Evolutionary conservation across 1,140 invertebrate genomes (phyloP).

Genomic region (Aphelinus certus): DNA sequence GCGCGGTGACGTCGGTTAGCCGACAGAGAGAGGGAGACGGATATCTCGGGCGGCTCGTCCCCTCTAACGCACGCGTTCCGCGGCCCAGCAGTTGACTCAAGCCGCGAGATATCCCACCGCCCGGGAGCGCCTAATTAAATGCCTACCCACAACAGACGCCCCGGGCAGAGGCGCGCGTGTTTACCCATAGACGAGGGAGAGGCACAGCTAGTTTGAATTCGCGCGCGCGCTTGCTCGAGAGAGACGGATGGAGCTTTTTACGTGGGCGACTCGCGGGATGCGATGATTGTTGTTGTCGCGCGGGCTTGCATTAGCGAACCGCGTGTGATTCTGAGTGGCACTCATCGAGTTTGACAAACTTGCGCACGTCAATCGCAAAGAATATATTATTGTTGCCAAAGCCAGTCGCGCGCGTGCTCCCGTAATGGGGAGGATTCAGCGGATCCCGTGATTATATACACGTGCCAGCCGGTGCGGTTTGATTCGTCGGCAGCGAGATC

Average conservation of each 20-base stretch:
- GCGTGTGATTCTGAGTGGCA: slow-evolving; percentile 30
- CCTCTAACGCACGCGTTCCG: slow-evolving; percentile 26
- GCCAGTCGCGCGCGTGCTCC: no score
- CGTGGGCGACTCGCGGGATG: neutral
- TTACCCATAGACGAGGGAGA: neutral
- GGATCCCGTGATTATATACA: no score
- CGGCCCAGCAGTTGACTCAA: slow-evolving; percentile 42
- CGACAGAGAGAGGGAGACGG: slow-evolving; percentile 16
- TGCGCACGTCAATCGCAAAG: no score
- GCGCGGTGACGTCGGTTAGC: slow-evolving; percentile 38
- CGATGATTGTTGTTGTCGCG: slow-evolving; percentile 10
- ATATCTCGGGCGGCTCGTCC: slow-evolving; percentile 37
- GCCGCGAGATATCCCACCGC: slow-evolving; percentile 44
- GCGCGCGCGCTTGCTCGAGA: neutral
- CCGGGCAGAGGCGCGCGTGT: slow-evolving; percentile 12
- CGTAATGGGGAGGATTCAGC: no score
- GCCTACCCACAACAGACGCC: slow-evolving; percentile 44
- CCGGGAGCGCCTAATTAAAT: slow-evolving; percentile 47
- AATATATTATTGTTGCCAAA: no score
- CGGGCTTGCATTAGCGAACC: slow-evolving; percentile 34
- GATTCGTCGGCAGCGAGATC: no score
- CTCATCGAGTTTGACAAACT: slow-evolving; percentile 37
- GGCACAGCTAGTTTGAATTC: slow-evolving; percentile 36
- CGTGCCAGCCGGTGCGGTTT: no score
- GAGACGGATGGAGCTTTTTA: slow-evolving; percentile 7